Evolutionary conservation across 2,797 vertebrate species (phyloP), one percentile per base, ranked within the genome.

Genomic region (Pipistrellus nathusii): DNA sequence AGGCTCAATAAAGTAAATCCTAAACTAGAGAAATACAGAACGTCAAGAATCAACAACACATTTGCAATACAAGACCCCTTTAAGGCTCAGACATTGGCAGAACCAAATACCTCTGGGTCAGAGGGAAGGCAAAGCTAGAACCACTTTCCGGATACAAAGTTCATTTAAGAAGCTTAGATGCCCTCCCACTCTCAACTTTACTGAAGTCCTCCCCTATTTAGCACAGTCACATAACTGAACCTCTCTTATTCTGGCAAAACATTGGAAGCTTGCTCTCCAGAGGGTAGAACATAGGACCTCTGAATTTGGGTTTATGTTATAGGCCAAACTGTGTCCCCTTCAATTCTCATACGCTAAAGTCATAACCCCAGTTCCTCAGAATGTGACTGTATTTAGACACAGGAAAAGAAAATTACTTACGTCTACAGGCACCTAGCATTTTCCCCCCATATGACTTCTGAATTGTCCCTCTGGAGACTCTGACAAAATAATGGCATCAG

Each of bases 401-500:
- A 57, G 25, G 77, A 59, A 81, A 30, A 71, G 23, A 27, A 69
- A 71, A 81, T n/a, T 59, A 53, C 11, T 3, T 32, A 77, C 82
- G 3, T 76, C 72, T 59, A 66, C 2, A 85, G 69, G 85, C 9
- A 85, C 2, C 18, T 13, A 77, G 85, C 17, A 15, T 80, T 90
- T 51, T 72, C 46, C 51, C 38, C 41, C 8, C 8, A 87, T 1
- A 27, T 27, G 48, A 71, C 17, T 91, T 82, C 35, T 51, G 41
- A 94, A 95, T 89, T 90, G 48, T 20, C 21, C 78, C 32, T 59
- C 59, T 20, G 48, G 14, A 68, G 81, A 82, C 71, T 53, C 35
- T 27, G 6, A 75, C 30, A 75, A 85, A 83, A 91, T 25, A 23
- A 18, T 41, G 55, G 18, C 32, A 76, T 27, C 62, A 77, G 27